Evolutionary conservation across 2,888 invertebrate species (phyloP).

Genomic region (Gymnocheta viridis): DNA sequence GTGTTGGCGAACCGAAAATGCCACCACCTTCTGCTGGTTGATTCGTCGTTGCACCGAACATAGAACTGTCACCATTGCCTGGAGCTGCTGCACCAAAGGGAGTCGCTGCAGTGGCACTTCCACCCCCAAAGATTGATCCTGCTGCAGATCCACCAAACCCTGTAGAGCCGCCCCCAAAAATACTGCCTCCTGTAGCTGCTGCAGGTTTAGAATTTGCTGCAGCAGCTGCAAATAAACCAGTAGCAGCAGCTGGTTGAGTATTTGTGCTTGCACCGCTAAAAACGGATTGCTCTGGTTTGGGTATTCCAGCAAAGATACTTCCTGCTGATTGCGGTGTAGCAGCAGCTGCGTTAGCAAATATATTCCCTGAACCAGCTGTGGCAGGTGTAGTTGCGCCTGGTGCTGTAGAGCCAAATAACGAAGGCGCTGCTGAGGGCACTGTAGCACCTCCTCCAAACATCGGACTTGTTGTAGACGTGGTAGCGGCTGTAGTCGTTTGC

Average conservation of each 20-base stretch:
- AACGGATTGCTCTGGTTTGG: slow-evolving; percentile 78
- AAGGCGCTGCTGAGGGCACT: slow-evolving; percentile 61
- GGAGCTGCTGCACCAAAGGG: slow-evolving; percentile 55
- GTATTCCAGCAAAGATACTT: slow-evolving; percentile 77
- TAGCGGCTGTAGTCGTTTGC: slow-evolving; percentile 5
- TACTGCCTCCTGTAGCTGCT: slow-evolving; percentile 70
- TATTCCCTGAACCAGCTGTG: slow-evolving; percentile 64
- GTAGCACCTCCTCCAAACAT: slow-evolving; percentile 67
- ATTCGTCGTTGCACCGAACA: slow-evolving; percentile 68
- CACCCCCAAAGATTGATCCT: slow-evolving; percentile 75
- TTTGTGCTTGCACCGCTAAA: slow-evolving; percentile 71
- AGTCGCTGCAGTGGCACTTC: slow-evolving; percentile 51
- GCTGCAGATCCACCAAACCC: slow-evolving; percentile 56
- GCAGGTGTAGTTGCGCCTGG: slow-evolving; percentile 48
- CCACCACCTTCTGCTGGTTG: slow-evolving; percentile 72
- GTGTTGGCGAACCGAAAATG: slow-evolving; percentile 74
- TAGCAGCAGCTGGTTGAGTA: slow-evolving; percentile 68
- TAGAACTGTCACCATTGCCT: slow-evolving; percentile 50
- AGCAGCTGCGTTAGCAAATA: slow-evolving; percentile 61
- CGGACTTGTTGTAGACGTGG: slow-evolving; percentile 41
- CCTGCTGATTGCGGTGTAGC: slow-evolving; percentile 61
- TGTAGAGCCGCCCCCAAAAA: slow-evolving; percentile 71
- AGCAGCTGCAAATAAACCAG: slow-evolving; percentile 75
- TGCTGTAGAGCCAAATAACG: slow-evolving; percentile 47
- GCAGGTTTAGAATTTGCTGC: slow-evolving; percentile 73